Base-by-base conservation (phyloP, 2,113 vertebrate species). In the Cnemophilus loriae region DNA sequence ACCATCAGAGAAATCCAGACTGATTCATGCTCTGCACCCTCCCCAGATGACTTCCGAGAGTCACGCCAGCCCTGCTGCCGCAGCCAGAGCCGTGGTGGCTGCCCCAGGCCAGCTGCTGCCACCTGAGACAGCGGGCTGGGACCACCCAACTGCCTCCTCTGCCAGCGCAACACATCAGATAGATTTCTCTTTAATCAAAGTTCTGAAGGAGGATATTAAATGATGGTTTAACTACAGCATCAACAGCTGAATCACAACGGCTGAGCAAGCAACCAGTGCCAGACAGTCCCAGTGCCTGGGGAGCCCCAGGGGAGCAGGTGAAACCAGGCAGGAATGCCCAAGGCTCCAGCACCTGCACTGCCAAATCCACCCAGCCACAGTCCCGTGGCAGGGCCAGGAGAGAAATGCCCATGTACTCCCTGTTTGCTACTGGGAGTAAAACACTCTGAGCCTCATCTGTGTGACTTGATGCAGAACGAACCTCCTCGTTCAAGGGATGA, bases 21-120 rank as follows among this genome's bases (percentile, higher is more conserved):
- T 89, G 96, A 90, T 71, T 93, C 89, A 90, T 41, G 77, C 68
- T 70, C 69, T 82, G 87, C 59, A 42, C 61, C 83, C 85, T 91
- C 79, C 82, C 70, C 80, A 57, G 83, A 94, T 55, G 84, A 94
- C 67, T 82, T 71, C 69, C 15, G 26, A 68, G 3, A 42, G 82
- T 3, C 26, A 42, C 1, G 18, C 59, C 91, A 93, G 32, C 47
- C 44, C 74, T n/a, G 59, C 93, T 42, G 74, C 86, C 46, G 79
- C 49, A 70, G 84, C 49, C 57, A 6, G 53, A 46, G 37, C 84
- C 2, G 13, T 44, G 42, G 42, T 22, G 55, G 52, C 65, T 80
- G 61, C 71, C 65, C 70, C 63, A 1, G 24, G 71, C 28, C 73
- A 41, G 77, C 57, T 16, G 53, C 59, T 53, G 26, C 61, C 84